These are phyloP conservation scores for Phymorhynchus buccinoides DNA, from an alignment of 1,140 invertebrate species.

Conservation along the genomic window DNA sequence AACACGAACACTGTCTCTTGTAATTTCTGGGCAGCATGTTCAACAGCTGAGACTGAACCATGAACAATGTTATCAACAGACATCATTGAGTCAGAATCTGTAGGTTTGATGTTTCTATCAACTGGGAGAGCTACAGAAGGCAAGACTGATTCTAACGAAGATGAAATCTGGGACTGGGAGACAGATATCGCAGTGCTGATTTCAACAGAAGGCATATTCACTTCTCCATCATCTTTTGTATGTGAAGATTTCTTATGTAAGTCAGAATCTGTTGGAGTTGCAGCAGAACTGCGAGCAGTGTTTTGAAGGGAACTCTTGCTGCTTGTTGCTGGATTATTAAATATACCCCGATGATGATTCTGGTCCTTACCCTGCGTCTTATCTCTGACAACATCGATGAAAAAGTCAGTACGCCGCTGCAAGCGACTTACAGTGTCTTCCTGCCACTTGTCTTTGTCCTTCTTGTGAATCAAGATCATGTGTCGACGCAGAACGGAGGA, in stretches of 20 bases:
- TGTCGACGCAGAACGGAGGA: conserved; percentile 67
- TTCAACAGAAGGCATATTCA: conserved; percentile 10
- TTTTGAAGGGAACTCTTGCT: background rate
- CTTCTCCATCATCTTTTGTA: background rate
- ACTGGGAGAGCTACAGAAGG: background rate
- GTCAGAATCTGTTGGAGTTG: background rate
- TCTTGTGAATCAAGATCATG: conserved; percentile 68
- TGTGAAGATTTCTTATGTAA: background rate
- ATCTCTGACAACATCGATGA: conserved; percentile 39
- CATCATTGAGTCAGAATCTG: background rate
- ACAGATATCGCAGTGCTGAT: background rate
- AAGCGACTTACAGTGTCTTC: conserved; percentile 46
- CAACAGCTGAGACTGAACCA: background rate
- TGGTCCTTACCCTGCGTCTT: background rate
- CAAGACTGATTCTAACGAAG: background rate
- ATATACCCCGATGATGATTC: background rate
- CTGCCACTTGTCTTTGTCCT: conserved; percentile 56
- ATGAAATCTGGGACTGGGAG: background rate
- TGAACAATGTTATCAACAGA: background rate
- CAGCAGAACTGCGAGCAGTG: background rate
- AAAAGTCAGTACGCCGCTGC: conserved; percentile 44
- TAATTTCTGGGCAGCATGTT: background rate
- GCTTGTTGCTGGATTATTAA: background rate
- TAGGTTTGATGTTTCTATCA: background rate
- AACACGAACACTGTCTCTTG: background rate